phyloP scores from a whole-genome alignment of 2,888 invertebrate species.

The Zeuzera pyrina region DNA sequence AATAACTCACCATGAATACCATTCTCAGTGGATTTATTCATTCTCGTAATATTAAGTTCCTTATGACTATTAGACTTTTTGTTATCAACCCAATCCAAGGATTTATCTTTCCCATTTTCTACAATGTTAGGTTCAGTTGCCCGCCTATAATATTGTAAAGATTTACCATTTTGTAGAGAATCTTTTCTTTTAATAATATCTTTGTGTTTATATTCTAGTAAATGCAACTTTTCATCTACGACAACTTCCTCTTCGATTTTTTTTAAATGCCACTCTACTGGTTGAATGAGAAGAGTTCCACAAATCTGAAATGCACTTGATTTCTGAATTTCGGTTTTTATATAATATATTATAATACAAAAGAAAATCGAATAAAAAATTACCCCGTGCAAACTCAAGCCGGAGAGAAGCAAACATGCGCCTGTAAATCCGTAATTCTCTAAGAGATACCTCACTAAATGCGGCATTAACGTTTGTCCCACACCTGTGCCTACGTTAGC shows the following conservation, averaged over 20 bases:
- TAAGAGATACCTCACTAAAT: slow-evolving; percentile 76
- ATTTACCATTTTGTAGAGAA: slow-evolving; percentile 27
- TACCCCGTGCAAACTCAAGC: slow-evolving; percentile 77
- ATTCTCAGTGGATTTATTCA: slow-evolving; percentile 23
- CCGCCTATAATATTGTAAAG: slow-evolving; percentile 16
- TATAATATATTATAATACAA: not conserved
- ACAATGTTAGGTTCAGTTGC: slow-evolving; percentile 19
- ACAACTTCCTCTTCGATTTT: slow-evolving; percentile 45
- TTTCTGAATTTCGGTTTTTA: not conserved
- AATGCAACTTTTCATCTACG: slow-evolving; percentile 45
- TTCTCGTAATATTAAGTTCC: slow-evolving; percentile 26
- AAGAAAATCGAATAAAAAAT: slow-evolving; percentile 1
- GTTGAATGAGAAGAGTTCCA: slow-evolving; percentile 72
- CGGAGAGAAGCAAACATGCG: slow-evolving; percentile 76
- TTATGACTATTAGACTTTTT: slow-evolving; percentile 34
- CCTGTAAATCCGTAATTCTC: slow-evolving; percentile 76
- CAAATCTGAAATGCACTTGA: slow-evolving; percentile 48
- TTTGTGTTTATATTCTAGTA: slow-evolving; percentile 42
- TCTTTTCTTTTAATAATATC: slow-evolving; percentile 36
- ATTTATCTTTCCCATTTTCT: slow-evolving; percentile 22
- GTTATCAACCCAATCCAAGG: slow-evolving; percentile 20
- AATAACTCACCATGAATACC: slow-evolving; percentile 29
- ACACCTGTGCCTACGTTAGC: slow-evolving; percentile 83
- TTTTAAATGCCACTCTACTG: slow-evolving; percentile 72
- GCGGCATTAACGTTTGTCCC: slow-evolving; percentile 83